Percentiles rank a stretch among this genome's conserved stretches.
These are phyloP conservation scores for Fistularia commersonii DNA, from an alignment of 2,797 vertebrate genomes.

Conservation along the genomic window DNA sequence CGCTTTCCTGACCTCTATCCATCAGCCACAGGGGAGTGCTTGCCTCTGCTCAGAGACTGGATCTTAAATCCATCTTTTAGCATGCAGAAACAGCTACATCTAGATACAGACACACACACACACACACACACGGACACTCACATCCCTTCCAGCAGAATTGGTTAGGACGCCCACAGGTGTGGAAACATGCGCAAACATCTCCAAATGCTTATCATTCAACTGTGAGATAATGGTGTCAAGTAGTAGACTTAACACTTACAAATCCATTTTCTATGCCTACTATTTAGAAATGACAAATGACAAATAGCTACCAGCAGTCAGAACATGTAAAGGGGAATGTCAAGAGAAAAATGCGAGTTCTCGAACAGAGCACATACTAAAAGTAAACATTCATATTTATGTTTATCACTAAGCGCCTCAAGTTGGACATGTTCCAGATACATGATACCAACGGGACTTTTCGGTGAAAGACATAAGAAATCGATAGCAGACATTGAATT, in stretches of 20 bases:
- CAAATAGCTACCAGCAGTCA: too few species aligned
- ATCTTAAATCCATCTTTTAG: constrained; percentile 62
- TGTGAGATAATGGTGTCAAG: constrained; percentile 48
- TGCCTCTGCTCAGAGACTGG: constrained; percentile 36
- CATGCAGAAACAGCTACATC: constrained; percentile 8
- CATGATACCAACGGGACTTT: too few species aligned
- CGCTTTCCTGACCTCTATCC: constrained; percentile 71
- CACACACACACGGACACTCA: constrained; percentile 13
- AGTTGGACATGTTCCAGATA: too few species aligned
- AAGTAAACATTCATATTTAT: background rate
- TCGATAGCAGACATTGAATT: too few species aligned
- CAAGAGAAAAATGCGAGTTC: constrained; percentile 4
- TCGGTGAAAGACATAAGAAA: too few species aligned
- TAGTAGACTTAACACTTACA: constrained; percentile 32
- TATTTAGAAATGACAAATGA: background rate
- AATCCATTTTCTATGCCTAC: constrained; percentile 29
- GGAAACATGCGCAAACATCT: constrained; percentile 47
- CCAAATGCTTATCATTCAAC: constrained; percentile 45
- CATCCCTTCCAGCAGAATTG: constrained; percentile 14
- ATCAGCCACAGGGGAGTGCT: constrained; percentile 68
- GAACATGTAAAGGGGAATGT: constrained; percentile 18
- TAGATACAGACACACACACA: constrained; percentile 11
- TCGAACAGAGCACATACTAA: constrained; percentile 8
- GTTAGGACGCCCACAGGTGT: constrained; percentile 44
- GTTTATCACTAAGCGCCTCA: background rate